Evolutionary conservation across 2,888 invertebrate genomes (phyloP), one percentile per base, ranked within the genome.

Genomic region (Nipponacmea schrenckii): DNA sequence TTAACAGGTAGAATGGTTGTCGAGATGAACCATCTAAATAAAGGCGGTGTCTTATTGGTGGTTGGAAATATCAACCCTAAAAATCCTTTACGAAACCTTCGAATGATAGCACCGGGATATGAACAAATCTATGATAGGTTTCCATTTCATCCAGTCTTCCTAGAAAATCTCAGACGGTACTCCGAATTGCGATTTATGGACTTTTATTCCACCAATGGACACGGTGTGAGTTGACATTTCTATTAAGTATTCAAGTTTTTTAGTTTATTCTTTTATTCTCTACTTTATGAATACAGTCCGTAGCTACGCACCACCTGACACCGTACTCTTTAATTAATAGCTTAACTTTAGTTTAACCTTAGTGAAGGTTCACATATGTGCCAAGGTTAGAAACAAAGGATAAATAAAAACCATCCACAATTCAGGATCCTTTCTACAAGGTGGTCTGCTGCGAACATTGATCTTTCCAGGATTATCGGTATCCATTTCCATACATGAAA

Each of bases 141-240:
- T 48, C 83, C 82, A 12, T 83, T 80, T 66, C 79, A 83, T 68
- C 81, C 81, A 10, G 72, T 79, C 17, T 82, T 83, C 69, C 62
- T 82, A 20, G 80, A 82, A 62, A 76, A 71, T 39, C 69, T 82
- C 5, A 74, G 66, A 64, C 71, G 79, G 10, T 83, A 77, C 65
- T 81, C 81, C 1, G 81, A 80, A 70, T 45, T 82, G 15, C 67
- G 82, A 4, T 84, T 77, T 68, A 84, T 84, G 82, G 82, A 81
- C 62, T 82, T 81, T 70, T 69, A 80, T 24, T 69, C 76, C 62
- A 83, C 81, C 10, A 82, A 83, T 70, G 76, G 65, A 20, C 82
- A 81, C 45, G 68, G 67, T 68, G 81, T 81, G 67, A 68, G 68
- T 56, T 24, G 14, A 31, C n/a, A 39, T 5, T 39, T 39, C 10